phyloP scores from a whole-genome alignment of 2,113 vertebrate species.

The Tragelaphus scriptus region DNA sequence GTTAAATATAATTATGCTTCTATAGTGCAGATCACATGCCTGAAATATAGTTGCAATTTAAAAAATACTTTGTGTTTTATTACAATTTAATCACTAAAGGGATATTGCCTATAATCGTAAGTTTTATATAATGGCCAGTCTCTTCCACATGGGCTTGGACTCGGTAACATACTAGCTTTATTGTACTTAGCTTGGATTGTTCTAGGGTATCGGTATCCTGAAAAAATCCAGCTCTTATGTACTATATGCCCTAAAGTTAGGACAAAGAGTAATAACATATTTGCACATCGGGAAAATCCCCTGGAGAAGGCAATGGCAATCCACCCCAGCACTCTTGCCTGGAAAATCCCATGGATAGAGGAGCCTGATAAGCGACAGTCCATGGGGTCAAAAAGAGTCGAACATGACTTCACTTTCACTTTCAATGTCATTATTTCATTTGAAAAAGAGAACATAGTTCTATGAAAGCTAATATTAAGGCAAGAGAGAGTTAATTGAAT shows the following conservation, averaged over 20 bases:
- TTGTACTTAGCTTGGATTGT: not conserved
- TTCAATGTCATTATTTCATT: not conserved
- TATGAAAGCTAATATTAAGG: not conserved
- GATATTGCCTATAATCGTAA: not conserved
- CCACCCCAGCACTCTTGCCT: not conserved
- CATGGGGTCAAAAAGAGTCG: not conserved
- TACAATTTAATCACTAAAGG: not conserved
- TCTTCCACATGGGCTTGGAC: not conserved
- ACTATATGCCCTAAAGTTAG: not conserved
- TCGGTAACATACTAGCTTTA: not conserved
- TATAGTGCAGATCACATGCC: not conserved
- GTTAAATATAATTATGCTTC: not conserved
- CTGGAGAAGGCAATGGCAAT: not conserved
- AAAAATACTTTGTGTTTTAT: not conserved
- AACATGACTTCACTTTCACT: not conserved
- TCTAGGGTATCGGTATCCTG: not conserved
- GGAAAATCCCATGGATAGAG: not conserved
- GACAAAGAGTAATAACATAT: not conserved
- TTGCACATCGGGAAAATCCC: not conserved
- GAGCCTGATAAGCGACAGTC: not conserved
- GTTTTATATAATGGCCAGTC: not conserved
- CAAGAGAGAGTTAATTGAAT: fast-evolving
- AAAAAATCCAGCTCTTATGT: fast-evolving
- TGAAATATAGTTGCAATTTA: not conserved
- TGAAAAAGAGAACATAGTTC: not conserved